These are phyloP conservation scores for Ommatoiulus sabulosus DNA, from an alignment of 2,888 invertebrate species.

Conservation along the genomic window DNA sequence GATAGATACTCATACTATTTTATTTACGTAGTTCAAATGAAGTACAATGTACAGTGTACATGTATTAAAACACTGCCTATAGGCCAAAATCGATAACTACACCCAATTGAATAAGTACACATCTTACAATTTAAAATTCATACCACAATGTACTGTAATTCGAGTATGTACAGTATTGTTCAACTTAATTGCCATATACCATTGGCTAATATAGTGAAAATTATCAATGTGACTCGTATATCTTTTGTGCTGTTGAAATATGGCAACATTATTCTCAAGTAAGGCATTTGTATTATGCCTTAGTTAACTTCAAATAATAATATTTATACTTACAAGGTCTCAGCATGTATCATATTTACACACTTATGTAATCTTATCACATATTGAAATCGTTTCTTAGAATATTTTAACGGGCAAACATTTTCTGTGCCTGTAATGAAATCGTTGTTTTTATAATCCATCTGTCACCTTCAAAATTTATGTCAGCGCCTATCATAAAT, in stretches of 20 bases:
- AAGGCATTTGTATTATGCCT: neutral
- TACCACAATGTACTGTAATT: neutral
- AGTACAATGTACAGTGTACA: too few species aligned
- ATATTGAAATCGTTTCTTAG: neutral
- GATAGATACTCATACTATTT: too few species aligned
- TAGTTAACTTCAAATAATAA: constrained; percentile 2
- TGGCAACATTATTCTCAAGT: neutral
- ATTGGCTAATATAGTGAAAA: neutral
- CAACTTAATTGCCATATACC: too few species aligned
- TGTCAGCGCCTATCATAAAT: neutral
- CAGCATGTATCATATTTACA: neutral
- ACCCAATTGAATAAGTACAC: too few species aligned
- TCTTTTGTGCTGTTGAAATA: neutral
- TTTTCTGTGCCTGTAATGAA: neutral
- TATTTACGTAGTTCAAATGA: too few species aligned
- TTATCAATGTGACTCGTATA: neutral
- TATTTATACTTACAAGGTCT: neutral
- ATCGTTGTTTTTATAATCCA: neutral
- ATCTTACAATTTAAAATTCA: too few species aligned
- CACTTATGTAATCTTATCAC: neutral
- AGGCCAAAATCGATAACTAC: too few species aligned
- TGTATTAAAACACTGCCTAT: too few species aligned
- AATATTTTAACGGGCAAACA: neutral
- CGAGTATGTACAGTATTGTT: neutral
- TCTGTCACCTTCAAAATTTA: neutral